Conservation (phyloP, 1,140 invertebrate genomes). For the Hormaphis cornu region DNA sequence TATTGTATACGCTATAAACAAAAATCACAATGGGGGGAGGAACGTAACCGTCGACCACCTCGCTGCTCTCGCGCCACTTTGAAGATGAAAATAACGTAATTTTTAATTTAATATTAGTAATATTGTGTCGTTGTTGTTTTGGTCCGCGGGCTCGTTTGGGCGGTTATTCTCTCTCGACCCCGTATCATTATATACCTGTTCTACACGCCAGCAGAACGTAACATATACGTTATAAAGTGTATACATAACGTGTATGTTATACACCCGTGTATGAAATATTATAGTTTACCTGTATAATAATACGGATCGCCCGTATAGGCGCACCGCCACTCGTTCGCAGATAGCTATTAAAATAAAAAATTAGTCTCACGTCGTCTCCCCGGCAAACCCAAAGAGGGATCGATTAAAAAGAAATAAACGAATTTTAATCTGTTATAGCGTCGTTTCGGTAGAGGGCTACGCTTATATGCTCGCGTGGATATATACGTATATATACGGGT, state of each 20-base stretch:
- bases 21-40: no score
- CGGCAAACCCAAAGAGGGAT: not conserved
- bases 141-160: not conserved
- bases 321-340: not conserved
- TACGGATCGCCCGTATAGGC: not conserved
- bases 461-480: not conserved
- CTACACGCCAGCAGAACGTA: not conserved
- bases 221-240: not conserved
- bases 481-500: not conserved
- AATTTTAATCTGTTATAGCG: conserved; percentile 10
- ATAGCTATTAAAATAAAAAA: conserved; percentile 9
- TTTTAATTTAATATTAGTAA: conserved; percentile 26
- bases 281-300: no score
- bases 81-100: not conserved
- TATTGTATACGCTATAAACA: no score
- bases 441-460: not conserved
- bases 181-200: no score
- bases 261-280: no score
- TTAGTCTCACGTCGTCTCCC: not conserved
- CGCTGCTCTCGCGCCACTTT: not conserved
- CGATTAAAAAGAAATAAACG: conserved; percentile 30
- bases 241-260: not conserved
- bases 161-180: not conserved
- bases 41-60: no score
- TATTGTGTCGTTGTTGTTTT: conserved; percentile 31